These are phyloP conservation scores for Anastatus disparis DNA, from an alignment of 1,140 invertebrate genomes.

Conservation along the genomic window DNA sequence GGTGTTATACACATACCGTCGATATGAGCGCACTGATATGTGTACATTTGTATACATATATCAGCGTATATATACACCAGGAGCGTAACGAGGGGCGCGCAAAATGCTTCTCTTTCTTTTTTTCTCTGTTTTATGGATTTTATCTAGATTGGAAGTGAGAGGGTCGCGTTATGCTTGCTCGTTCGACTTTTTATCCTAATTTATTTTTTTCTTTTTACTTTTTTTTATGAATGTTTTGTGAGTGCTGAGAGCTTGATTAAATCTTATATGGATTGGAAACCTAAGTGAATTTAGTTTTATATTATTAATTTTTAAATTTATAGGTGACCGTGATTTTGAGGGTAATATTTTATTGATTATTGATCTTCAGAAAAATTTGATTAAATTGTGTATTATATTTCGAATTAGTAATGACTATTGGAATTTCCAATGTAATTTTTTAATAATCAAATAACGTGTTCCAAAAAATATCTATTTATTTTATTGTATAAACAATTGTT, in stretches of 20 bases:
- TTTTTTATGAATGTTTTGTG: not conserved
- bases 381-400: too few species aligned
- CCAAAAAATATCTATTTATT: too few species aligned
- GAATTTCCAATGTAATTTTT: too few species aligned
- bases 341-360: too few species aligned
- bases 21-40: slow-evolving; percentile 30
- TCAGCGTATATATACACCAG: too few species aligned
- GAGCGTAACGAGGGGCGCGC: slow-evolving; percentile 40
- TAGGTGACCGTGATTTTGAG: not conserved
- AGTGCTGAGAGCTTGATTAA: slow-evolving; percentile 11
- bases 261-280: slow-evolving; percentile 23
- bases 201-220: slow-evolving; percentile 1
- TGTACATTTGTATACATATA: too few species aligned
- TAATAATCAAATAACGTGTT: too few species aligned
- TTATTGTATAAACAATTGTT: too few species aligned
- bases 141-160: slow-evolving; percentile 28
- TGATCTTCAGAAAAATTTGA: too few species aligned
- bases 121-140: slow-evolving; percentile 30
- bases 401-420: too few species aligned
- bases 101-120: not conserved
- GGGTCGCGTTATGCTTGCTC: slow-evolving; percentile 14
- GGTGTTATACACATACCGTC: not conserved
- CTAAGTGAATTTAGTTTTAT: not conserved
- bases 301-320: slow-evolving; percentile 23
- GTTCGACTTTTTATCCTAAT: not conserved